Evolutionary conservation across 92 coral and sea anemone species (phyloP), one percentile per base, ranked within the genome.

Genomic region (Isaurus tuberculatus): DNA sequence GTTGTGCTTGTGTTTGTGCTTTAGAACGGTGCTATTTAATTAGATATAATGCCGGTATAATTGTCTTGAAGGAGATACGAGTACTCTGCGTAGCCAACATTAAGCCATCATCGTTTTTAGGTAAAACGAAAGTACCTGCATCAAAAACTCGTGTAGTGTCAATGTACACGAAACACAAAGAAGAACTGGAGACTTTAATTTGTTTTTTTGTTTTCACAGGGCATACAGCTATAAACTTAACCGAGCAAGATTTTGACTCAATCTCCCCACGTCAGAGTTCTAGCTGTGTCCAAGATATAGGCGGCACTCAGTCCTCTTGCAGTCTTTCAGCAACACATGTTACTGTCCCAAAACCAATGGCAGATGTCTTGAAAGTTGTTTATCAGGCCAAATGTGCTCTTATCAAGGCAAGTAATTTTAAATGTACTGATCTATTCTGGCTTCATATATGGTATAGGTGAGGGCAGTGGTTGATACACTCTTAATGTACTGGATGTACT

Each of bases 301-400:
- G 89, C 36, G 55, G 86, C 4, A 55, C 89, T 7, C 72, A 80
- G 61, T 78, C 94, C 14, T 79, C 93, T 9, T 75, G 88, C 16
- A 91, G 91, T 72, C 72, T 86, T 6, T 86, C 84, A 23, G 61
- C 70, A 26, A 80, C 89, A 17, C 87, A 73, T 30, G 79, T 90
- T 19, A 74, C 92, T 19, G 79, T 92, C 7, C 95, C 95, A 25
- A 90, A 90, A 75, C 87, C 99, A 30, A 83, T 96, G 33, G 88
- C 88, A 6, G 96, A 96, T 67, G 99, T 96, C 53, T 89, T 96
- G 33, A 96, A 91, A 80, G 91, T 94, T 43, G 97, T 94, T 23
- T 91, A 96, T 79, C 98, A 94, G 86, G 90, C 98, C 17, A 96
- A 96, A 82, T 96, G 99, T 75, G 89, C 90, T 19, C 92, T 95